Conservation (phyloP, 2,797 vertebrate genomes). For the Mus minutoides region DNA sequence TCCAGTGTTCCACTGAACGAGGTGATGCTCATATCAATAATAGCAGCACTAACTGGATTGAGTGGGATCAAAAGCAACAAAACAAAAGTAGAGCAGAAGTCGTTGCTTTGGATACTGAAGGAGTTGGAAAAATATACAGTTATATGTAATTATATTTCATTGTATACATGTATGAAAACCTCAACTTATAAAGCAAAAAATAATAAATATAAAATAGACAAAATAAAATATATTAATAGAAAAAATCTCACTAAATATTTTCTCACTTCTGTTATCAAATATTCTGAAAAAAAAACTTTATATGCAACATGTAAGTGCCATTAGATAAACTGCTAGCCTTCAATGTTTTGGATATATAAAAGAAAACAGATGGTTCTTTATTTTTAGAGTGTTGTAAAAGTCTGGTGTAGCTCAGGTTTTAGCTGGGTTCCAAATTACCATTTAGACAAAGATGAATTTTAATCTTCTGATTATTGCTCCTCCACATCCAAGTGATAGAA, state of each 20-base stretch:
- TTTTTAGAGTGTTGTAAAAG: not conserved
- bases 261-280: not conserved
- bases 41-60: not conserved
- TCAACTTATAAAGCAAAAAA: not conserved
- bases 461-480: not conserved
- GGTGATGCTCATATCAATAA: not conserved
- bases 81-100: not conserved
- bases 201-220: not conserved
- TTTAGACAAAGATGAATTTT: not conserved
- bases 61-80: not conserved
- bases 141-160: not conserved
- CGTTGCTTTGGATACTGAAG: not conserved
- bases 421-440: not conserved
- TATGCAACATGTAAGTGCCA: accelerated
- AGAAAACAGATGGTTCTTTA: not conserved
- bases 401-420: not conserved
- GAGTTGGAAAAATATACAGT: too few species aligned
- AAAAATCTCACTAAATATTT: not conserved
- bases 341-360: not conserved
- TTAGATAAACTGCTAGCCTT: not conserved
- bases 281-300: not conserved
- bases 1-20: not conserved
- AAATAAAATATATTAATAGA: not conserved
- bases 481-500: not conserved
- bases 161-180: not conserved